Percentiles rank a stretch among this genome's conserved stretches.
Conservation (phyloP, 2,797 vertebrate genomes). For the Bovichtus variegatus region DNA sequence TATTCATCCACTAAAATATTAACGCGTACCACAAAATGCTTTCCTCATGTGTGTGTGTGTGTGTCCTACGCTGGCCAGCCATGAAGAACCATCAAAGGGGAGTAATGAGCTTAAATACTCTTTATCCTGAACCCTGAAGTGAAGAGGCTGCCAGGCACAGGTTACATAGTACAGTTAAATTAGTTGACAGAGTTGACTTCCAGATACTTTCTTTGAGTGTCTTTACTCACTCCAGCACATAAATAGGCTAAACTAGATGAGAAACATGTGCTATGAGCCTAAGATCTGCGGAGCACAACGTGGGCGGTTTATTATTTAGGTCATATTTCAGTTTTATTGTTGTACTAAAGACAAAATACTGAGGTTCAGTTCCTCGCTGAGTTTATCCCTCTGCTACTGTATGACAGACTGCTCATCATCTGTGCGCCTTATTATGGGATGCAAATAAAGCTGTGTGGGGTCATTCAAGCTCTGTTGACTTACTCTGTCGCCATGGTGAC, state of each 20-base stretch:
- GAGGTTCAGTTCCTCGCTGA: slow-evolving; percentile 14
- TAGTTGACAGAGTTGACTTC: slow-evolving; percentile 16
- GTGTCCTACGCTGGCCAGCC: neutral
- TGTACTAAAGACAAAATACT: slow-evolving; percentile 19
- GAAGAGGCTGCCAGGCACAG: slow-evolving; percentile 10
- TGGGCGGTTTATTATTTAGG: slow-evolving; percentile 44
- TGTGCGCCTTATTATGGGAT: slow-evolving; percentile 46
- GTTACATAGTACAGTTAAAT: slow-evolving; percentile 2
- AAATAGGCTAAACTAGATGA: slow-evolving; percentile 22
- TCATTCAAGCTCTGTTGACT: slow-evolving; percentile 75
- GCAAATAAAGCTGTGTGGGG: slow-evolving; percentile 70
- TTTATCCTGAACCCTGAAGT: slow-evolving; percentile 2
- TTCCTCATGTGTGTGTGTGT: slow-evolving; percentile 2
- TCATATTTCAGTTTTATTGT: slow-evolving; percentile 35
- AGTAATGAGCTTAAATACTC: slow-evolving; percentile 22
- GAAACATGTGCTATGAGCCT: slow-evolving; percentile 11
- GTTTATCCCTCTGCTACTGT: slow-evolving; percentile 42
- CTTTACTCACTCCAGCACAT: neutral
- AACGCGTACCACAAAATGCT: slow-evolving; percentile 42
- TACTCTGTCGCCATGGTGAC: slow-evolving; percentile 69
- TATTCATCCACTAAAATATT: slow-evolving; percentile 63
- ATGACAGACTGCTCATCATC: slow-evolving; percentile 42
- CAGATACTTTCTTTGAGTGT: neutral
- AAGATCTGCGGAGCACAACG: neutral
- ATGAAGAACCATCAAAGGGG: slow-evolving; percentile 28